Evolutionary conservation across 2,797 vertebrate genomes (phyloP).

Genomic region (Eulemur rubriventer): DNA sequence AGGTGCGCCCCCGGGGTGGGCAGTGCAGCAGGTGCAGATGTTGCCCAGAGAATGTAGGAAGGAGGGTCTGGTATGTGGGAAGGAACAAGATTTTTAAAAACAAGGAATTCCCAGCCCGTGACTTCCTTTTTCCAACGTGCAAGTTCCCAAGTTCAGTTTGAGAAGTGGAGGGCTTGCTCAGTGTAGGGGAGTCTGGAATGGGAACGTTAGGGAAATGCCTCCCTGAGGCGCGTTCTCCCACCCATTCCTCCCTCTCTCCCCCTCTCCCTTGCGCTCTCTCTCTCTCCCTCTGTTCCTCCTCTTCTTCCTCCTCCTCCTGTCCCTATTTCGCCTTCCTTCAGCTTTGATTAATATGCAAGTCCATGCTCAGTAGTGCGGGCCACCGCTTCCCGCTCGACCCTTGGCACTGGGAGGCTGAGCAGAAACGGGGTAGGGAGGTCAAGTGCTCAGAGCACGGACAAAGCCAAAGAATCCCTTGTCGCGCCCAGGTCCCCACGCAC

Average conservation of each 20-base stretch:
- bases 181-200: conserved; percentile 12
- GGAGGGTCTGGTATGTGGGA: not conserved
- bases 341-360: conserved; percentile 69
- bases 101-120: conserved; percentile 42
- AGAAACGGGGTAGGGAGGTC: not conserved
- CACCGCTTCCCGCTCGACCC: conserved; percentile 48
- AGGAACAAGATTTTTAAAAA: not conserved
- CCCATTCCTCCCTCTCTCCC: not conserved
- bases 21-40: conserved; percentile 21
- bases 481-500: not conserved
- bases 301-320: not conserved
- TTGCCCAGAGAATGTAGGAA: not conserved
- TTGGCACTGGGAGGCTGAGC: not conserved
- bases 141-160: conserved; percentile 78
- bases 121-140: conserved; percentile 66
- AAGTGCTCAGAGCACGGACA: not conserved
- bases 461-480: not conserved
- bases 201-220: conserved; percentile 51
- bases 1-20: not conserved
- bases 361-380: conserved; percentile 56
- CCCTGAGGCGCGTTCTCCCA: conserved; percentile 13
- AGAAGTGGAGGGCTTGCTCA: conserved; percentile 51
- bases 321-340: conserved; percentile 2
- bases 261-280: no score
- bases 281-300: not conserved